Evolutionary conservation across 2,797 vertebrate genomes (phyloP).

Genomic region (Psittacula derbiana): DNA sequence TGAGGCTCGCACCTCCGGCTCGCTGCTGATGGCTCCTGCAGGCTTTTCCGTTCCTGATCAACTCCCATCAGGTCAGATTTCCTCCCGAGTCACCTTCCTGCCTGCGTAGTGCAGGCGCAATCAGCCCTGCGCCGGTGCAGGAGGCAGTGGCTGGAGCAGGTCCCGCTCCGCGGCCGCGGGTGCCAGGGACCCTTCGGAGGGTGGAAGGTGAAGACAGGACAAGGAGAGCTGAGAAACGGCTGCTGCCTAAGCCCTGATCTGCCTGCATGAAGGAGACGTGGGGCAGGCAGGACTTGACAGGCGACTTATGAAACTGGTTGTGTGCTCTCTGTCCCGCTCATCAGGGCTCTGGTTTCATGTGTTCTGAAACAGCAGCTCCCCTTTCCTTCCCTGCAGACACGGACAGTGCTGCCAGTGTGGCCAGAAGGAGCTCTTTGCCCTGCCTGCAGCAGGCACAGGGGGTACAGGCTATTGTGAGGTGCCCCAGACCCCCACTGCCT

Average conservation of each 20-base stretch:
- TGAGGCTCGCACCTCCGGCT: background rate
- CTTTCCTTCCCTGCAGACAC: background rate
- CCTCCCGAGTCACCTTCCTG: background rate
- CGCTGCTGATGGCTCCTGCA: background rate
- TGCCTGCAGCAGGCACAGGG: background rate
- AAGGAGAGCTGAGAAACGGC: background rate
- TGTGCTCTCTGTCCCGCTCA: background rate
- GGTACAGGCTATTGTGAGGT: background rate
- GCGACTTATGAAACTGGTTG: background rate
- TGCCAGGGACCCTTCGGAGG: fast-evolving
- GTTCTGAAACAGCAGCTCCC: background rate
- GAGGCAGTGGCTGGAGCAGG: fast-evolving
- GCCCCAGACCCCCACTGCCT: background rate
- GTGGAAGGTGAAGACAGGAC: background rate
- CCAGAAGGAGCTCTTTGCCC: background rate
- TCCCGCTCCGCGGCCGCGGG: fast-evolving
- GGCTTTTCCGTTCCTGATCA: background rate
- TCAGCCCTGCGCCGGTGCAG: background rate
- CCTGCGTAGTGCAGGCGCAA: background rate
- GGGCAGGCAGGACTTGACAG: background rate
- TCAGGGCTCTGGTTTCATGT: background rate
- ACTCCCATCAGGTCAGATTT: background rate
- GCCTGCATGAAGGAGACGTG: background rate
- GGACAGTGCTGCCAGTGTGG: fast-evolving
- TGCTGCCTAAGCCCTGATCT: background rate